Percentiles rank a stretch among this genome's conserved stretches.
These are phyloP conservation scores for Sminthurides bifidus DNA, from an alignment of 1,140 invertebrate species.

Conservation along the genomic window DNA sequence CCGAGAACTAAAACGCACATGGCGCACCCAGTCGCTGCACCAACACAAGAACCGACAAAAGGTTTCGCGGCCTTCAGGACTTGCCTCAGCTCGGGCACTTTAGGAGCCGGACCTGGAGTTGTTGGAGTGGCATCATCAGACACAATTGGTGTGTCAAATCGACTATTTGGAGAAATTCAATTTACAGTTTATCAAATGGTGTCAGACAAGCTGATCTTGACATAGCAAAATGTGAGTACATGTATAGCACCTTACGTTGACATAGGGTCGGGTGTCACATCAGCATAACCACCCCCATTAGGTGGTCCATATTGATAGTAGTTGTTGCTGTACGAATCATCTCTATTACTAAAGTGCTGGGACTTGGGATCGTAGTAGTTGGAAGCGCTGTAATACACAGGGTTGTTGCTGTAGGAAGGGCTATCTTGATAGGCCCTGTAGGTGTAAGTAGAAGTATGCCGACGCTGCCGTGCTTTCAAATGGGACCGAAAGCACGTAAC, in stretches of 20 bases:
- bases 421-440: not conserved
- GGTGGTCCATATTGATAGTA: not conserved
- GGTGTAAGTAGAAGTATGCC: not conserved
- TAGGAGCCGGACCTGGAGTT: conserved; percentile 9
- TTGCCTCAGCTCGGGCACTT: conserved; percentile 28
- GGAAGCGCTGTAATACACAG: too few species aligned
- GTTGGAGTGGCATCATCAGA: conserved; percentile 5
- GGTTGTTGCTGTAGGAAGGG: not conserved
- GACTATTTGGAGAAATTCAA: not conserved
- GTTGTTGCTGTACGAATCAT: conserved; percentile 9
- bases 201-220: too few species aligned
- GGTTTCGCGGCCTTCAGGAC: conserved; percentile 29
- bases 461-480: conserved; percentile 1
- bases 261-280: too few species aligned
- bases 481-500: conserved; percentile 22
- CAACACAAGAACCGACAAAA: conserved; percentile 30
- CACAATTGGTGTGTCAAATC: conserved; percentile 9
- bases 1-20: conserved; percentile 28
- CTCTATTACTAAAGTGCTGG: not conserved
- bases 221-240: too few species aligned
- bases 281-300: too few species aligned
- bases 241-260: too few species aligned
- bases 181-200: too few species aligned
- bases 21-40: conserved; percentile 26
- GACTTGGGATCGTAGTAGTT: too few species aligned